Conservation (phyloP, 1,140 invertebrate genomes). For the Piezodorus guildinii region DNA sequence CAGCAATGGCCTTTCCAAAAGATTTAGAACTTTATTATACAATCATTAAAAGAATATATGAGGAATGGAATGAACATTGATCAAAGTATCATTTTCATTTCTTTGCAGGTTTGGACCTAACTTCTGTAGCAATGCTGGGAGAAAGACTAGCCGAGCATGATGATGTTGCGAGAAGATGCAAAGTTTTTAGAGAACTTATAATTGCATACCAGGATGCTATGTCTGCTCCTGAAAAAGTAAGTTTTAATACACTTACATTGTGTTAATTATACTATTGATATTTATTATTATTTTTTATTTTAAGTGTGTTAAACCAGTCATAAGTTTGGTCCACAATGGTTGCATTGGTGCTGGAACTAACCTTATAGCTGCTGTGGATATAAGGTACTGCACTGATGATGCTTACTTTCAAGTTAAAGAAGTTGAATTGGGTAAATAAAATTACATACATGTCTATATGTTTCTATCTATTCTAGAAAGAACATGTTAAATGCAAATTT, state of each 20-base stretch:
- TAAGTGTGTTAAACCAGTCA: conserved; percentile 77
- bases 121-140: conserved; percentile 46
- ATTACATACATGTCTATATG: no score
- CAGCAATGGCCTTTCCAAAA: no score
- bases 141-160: conserved; percentile 47
- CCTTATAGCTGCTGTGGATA: conserved; percentile 76
- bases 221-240: conserved; percentile 61
- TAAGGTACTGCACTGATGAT: conserved; percentile 82
- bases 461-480: no score
- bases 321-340: conserved; percentile 72
- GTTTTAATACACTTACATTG: neutral
- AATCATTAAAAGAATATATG: no score
- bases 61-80: no score
- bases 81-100: no score
- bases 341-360: conserved; percentile 88
- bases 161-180: conserved; percentile 70
- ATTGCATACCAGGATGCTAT: conserved; percentile 64
- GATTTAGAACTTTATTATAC: no score
- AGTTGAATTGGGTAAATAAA: conserved; percentile 40
- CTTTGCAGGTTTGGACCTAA: conserved; percentile 57
- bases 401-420: conserved; percentile 90
- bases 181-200: conserved; percentile 53
- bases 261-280: neutral
- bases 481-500: no score
- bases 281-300: conserved; percentile 22